Conservation (phyloP, 2,888 invertebrate species). For the Eupithecia subfuscata region DNA sequence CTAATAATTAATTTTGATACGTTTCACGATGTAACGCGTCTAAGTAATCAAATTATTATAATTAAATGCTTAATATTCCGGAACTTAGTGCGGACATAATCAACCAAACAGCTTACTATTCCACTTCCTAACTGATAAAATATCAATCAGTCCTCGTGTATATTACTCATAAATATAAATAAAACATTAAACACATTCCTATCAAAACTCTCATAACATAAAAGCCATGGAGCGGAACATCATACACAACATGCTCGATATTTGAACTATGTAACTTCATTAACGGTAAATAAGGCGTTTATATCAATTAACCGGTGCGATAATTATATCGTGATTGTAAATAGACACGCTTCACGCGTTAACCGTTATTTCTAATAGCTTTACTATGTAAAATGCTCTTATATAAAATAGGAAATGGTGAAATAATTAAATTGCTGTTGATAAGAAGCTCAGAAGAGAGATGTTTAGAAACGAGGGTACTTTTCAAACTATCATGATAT, state of each 20-base stretch:
- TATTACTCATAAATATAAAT: background rate
- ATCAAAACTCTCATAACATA: background rate
- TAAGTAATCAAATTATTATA: background rate
- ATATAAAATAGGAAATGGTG: slow-evolving; percentile 4
- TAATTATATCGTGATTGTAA: slow-evolving; percentile 22
- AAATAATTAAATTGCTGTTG: background rate
- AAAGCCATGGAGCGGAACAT: background rate
- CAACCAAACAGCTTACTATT: background rate
- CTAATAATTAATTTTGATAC: background rate
- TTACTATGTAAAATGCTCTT: background rate
- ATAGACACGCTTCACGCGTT: slow-evolving; percentile 20
- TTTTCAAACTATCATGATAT: no score
- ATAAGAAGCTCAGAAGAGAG: background rate
- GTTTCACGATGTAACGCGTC: background rate
- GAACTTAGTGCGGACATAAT: background rate
- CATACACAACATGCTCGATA: slow-evolving; percentile 1
- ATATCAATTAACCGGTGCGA: slow-evolving; percentile 22
- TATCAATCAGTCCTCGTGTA: background rate
- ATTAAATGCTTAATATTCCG: background rate
- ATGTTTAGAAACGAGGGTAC: background rate
- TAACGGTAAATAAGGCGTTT: slow-evolving; percentile 24
- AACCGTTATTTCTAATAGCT: slow-evolving; percentile 13
- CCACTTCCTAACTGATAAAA: slow-evolving; percentile 4
- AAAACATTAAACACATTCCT: background rate
- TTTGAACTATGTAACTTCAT: slow-evolving; percentile 20